These are phyloP conservation scores for Trilocha varians DNA, from an alignment of 2,888 invertebrate species.

Conservation along the genomic window DNA sequence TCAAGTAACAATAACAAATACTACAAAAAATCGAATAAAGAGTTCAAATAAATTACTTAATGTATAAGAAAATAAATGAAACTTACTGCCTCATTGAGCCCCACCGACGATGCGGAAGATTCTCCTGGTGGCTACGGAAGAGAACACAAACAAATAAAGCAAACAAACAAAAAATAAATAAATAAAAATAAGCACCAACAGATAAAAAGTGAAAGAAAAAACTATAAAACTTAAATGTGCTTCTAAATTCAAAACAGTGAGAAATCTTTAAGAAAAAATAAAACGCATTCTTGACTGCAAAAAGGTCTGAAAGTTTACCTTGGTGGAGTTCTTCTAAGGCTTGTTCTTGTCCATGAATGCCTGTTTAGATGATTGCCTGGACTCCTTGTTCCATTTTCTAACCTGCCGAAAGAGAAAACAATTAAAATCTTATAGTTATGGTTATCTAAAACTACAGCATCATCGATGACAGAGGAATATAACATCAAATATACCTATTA, in stretches of 20 bases:
- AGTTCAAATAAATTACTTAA: neutral
- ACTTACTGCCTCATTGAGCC: constrained; percentile 73
- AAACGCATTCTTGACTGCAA: neutral
- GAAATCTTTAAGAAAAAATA: neutral
- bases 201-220: constrained; percentile 10
- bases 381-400: constrained; percentile 75
- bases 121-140: constrained; percentile 67
- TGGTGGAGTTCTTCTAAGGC: constrained; percentile 84
- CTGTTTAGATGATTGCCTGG: constrained; percentile 79
- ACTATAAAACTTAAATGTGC: constrained; percentile 1
- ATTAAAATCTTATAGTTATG: no score
- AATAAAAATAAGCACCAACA: constrained; percentile 17
- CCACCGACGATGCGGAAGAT: constrained; percentile 68
- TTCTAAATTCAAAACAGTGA: neutral
- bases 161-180: constrained; percentile 36
- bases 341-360: constrained; percentile 89
- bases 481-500: no score
- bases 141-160: constrained; percentile 41
- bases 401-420: constrained; percentile 35
- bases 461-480: no score
- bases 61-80: constrained; percentile 15
- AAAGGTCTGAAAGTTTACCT: constrained; percentile 70
- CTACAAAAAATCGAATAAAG: no score
- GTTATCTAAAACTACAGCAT: no score
- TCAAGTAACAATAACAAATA: no score